Evolutionary conservation across 2,888 invertebrate genomes (phyloP).

Genomic region (Leptogaster cylindrica): DNA sequence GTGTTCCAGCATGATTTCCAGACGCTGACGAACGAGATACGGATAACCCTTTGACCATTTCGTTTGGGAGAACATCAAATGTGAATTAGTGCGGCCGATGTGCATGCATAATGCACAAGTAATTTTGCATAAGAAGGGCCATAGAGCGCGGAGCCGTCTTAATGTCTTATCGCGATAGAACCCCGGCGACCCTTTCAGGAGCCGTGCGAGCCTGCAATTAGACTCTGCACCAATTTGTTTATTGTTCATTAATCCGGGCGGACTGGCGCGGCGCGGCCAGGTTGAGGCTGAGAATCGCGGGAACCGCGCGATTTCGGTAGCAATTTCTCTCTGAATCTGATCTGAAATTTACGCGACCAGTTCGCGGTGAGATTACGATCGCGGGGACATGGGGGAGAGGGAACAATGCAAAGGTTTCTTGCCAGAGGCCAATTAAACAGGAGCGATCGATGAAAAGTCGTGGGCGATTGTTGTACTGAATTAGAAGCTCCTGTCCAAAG

Average conservation of each 20-base stretch:
- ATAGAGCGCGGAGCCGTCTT: background rate
- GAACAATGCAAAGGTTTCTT: too few species aligned
- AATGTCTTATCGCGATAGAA: conserved; percentile 21
- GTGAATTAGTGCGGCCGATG: conserved; percentile 53
- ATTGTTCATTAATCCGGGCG: conserved; percentile 21
- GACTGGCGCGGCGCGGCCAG: background rate
- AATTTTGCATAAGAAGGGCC: conserved; percentile 39
- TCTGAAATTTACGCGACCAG: too few species aligned
- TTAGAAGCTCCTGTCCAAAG: too few species aligned
- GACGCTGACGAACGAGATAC: conserved; percentile 21
- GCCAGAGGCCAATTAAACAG: too few species aligned
- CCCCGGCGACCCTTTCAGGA: background rate
- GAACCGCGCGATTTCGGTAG: background rate
- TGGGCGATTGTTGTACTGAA: too few species aligned
- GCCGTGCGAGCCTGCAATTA: conserved; percentile 23
- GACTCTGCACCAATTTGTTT: conserved; percentile 29
- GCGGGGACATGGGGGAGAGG: too few species aligned
- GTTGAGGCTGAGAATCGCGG: background rate
- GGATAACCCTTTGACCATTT: conserved; percentile 52
- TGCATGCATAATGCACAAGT: conserved; percentile 41
- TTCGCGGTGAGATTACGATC: too few species aligned
- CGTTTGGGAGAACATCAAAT: conserved; percentile 53
- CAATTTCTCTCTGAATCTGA: too few species aligned
- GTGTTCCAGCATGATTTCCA: conserved; percentile 41
- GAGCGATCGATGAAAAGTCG: too few species aligned